Base-by-base conservation (phyloP, 2,797 vertebrate species). In the Hipposideros larvatus region DNA sequence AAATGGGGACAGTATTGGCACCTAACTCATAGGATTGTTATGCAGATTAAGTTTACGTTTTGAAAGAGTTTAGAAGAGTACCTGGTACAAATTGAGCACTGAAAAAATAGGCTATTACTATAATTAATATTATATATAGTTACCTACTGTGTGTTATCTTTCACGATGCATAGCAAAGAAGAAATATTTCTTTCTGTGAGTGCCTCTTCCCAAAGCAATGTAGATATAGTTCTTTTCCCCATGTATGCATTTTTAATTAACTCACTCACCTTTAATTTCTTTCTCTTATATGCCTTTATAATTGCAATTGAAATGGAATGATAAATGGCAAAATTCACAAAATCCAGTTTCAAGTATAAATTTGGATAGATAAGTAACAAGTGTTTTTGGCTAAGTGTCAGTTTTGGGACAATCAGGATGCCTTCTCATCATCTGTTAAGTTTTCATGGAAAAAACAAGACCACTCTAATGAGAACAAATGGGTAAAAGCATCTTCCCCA, bases 211-310 rank as follows among this genome's bases (percentile, higher is more conserved):
- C 9, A 11, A 43, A 65, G 63, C 41, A 55, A 6, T 48, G 13
- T 7, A 5, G 7, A 11, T 46, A 37, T 37, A 18, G 2, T 55
- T 55, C n/a, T 70, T 87, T 92, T 55, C 7, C 53, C 57, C 19
- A 79, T 48, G 26, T 73, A 85, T 90, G 15, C 59, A 88, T 68
- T 88, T 93, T 90, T 70, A 65, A 78, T 79, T 73, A 87, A 63
- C 5, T 87, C 7, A 22, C 7, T 96, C 43, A 41, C 59, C 31
- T 87, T 53, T 51, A 55, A 43, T 80, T 37, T 43, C 71, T 90
- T 97, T 93, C 9, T 55, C 19, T 61, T 48, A n/a, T n/a, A 55
- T 22, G 31, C 24, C 11, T 96, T 94, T 78, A 34, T 59, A 82
- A 87, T 83, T 83, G 83, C 57, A 78, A 73, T 19, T 26, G 26